Conservation (phyloP, 1,140 invertebrate species). For the Nylanderia fulva region DNA sequence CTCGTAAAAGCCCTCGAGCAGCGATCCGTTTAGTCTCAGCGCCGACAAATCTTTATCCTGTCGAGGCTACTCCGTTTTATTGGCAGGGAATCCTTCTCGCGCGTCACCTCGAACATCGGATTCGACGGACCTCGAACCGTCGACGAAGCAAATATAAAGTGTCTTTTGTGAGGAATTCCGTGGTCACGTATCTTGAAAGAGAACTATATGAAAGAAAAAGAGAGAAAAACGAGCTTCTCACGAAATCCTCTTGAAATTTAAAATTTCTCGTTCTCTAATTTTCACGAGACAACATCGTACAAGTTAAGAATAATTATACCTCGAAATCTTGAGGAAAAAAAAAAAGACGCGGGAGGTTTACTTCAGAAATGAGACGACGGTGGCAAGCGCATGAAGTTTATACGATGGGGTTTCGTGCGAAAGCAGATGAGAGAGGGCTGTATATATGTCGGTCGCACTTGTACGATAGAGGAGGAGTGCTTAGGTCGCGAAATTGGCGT, state of each 20-base stretch:
- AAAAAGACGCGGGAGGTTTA: background rate
- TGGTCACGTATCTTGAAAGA: background rate
- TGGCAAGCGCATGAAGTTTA: too few species aligned
- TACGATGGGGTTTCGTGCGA: background rate
- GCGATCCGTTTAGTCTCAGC: constrained; percentile 57
- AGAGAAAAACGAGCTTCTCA: background rate
- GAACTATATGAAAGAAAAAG: background rate
- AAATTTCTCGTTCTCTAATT: constrained; percentile 16
- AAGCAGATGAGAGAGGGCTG: background rate
- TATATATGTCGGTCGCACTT: background rate
- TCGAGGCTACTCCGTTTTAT: constrained; percentile 70
- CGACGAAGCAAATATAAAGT: constrained; percentile 5
- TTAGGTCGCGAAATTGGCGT: constrained; percentile 16
- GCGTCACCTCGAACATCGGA: constrained; percentile 64
- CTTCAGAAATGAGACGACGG: constrained; percentile 8
- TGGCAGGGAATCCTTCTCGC: constrained; percentile 74
- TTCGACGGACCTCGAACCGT: constrained; percentile 26
- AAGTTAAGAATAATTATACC: constrained; percentile 16
- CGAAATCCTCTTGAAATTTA: constrained; percentile 9
- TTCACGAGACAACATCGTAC: constrained; percentile 2
- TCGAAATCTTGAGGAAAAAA: background rate
- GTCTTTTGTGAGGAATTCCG: constrained; percentile 17
- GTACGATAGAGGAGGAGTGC: constrained; percentile 6
- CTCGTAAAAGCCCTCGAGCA: constrained; percentile 25
- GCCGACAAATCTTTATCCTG: constrained; percentile 60